These are phyloP conservation scores for Pseudomyrmex cubaensis DNA, from an alignment of 1,140 invertebrate genomes.

Conservation along the genomic window DNA sequence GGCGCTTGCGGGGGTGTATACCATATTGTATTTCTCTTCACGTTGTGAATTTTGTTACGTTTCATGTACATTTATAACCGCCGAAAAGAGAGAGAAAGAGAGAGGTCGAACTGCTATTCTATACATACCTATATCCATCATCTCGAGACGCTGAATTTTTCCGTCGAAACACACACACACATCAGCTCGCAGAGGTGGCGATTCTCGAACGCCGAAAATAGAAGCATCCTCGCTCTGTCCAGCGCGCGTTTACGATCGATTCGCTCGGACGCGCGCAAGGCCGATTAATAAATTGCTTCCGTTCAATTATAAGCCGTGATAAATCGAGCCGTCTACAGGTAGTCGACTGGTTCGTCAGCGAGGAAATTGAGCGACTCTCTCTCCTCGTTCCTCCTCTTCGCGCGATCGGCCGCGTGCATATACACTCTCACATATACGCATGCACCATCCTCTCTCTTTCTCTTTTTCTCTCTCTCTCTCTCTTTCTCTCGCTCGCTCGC, in stretches of 20 bases:
- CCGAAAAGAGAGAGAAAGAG: no score
- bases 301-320: constrained; percentile 75
- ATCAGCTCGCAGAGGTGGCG: not conserved
- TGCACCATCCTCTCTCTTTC: not conserved
- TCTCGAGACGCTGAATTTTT: not conserved
- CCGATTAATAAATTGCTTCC: constrained; percentile 76
- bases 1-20: no score
- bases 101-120: no score
- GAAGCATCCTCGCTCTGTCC: constrained; percentile 59
- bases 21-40: no score
- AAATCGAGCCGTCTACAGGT: constrained; percentile 70
- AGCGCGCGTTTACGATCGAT: constrained; percentile 62
- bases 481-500: constrained; percentile 9
- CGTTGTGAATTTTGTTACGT: no score
- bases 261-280: constrained; percentile 61
- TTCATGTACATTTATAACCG: no score
- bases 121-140: no score
- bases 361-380: constrained; percentile 70
- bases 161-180: not conserved
- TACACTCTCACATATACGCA: not conserved
- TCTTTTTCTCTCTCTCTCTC: no score
- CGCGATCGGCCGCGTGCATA: constrained; percentile 9
- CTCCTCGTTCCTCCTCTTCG: not conserved
- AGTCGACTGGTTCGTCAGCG: constrained; percentile 67
- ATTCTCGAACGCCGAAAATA: constrained; percentile 8